Base-by-base conservation (phyloP, 1,140 invertebrate genomes). In the Bombyx mandarina region DNA sequence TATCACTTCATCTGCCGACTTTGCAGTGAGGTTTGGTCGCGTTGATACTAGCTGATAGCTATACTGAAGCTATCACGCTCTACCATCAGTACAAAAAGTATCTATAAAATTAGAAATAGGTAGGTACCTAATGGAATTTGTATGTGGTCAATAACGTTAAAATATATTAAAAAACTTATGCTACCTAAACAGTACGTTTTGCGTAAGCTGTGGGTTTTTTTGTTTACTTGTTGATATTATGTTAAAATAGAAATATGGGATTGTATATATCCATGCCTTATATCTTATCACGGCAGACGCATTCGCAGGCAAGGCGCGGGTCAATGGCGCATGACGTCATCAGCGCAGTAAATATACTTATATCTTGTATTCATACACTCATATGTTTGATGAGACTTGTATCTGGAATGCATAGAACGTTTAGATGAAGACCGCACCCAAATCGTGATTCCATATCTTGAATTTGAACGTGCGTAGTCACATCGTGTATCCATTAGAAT, bases 291-390 rank as follows among this genome's bases (percentile, higher is more conserved):
- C 44, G 43, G 49, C 53, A 62, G 61, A 56, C 54, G 49, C 26
- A 49, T 35, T 35, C 26, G 26, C 58, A 62, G 48, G 63, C 61
- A 58, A 60, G 66, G 58, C 49, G 54, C 61, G 63, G 77, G 78
- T 77, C 80, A 79, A 81, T 81, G 75, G 66, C 73, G 77, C 68
- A 62, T 82, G 80, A 83, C 77, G 75, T 78, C 77, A 82, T 68
- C 49, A 68, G 57, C 56, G 67, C 66, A 62, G 64, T 63, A 67
- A 66, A 72, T 69, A 73, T 65, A 18, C 12, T 18, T 18, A 73
- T 67, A 68, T 67, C 65, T 71, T 61, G 62, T 70, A 71, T 67
- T 65, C 65, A 69, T 66, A 58, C 54, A 55, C 56, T 35, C 26
- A 5, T 60, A 60, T 55, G 46, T 12, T 35, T 58, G 63, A 58